Conservation (phyloP, 2,113 vertebrate species). For the Arvicanthis niloticus region DNA sequence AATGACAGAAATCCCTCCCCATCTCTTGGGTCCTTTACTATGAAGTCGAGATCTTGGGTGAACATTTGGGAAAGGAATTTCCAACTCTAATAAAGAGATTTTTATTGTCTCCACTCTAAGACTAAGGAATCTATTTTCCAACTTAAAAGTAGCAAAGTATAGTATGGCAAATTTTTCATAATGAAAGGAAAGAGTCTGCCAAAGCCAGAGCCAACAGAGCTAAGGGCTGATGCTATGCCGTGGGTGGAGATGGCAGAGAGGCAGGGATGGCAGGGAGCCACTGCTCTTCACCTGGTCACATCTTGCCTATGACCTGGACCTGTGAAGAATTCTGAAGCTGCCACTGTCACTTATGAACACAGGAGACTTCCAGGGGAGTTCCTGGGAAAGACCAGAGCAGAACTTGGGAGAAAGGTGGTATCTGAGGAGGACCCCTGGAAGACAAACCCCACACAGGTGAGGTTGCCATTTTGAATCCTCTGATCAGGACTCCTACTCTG, state of each 20-base stretch:
- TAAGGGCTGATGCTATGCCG: accelerated
- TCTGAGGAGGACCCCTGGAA: background rate
- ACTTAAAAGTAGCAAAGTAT: background rate
- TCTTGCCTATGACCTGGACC: background rate
- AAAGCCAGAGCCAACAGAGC: background rate
- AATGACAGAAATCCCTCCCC: background rate
- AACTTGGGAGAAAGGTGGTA: background rate
- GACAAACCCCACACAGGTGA: background rate
- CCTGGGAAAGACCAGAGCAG: background rate
- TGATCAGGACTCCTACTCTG: background rate
- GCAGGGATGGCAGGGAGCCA: background rate
- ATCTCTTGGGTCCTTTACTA: slow-evolving; percentile 42
- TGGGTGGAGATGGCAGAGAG: background rate
- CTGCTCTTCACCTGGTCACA: background rate
- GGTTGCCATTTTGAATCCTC: background rate
- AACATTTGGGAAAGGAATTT: background rate
- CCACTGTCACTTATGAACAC: accelerated
- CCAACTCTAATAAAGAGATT: background rate
- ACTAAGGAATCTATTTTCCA: background rate
- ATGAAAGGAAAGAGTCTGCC: background rate
- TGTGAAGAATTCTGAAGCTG: background rate
- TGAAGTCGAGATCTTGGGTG: background rate
- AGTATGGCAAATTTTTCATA: background rate
- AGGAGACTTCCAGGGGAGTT: background rate
- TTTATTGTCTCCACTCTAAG: slow-evolving; percentile 6